Percentiles rank a stretch among this genome's conserved stretches.
Evolutionary conservation across 92 coral and sea anemone species (phyloP).

Genomic region (Isaurus tuberculatus): DNA sequence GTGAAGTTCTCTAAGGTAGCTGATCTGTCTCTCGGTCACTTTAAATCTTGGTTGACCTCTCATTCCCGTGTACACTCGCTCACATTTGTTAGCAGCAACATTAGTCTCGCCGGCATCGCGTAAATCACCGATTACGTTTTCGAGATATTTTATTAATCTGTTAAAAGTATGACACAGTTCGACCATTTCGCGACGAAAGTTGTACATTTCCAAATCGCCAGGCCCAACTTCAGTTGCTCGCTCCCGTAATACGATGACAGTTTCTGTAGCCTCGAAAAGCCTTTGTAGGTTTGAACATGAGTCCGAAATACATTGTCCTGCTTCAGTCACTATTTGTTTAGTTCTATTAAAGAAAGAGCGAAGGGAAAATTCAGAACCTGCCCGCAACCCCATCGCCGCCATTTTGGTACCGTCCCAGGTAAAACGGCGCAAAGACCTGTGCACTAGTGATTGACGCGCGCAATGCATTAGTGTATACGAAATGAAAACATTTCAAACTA

Average conservation of each 20-base stretch:
- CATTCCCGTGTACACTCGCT: constrained; percentile 66
- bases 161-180: background rate
- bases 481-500: background rate
- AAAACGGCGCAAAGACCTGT: constrained; percentile 44
- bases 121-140: constrained; percentile 46
- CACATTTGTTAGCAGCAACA: constrained; percentile 17
- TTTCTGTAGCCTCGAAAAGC: constrained; percentile 75
- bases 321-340: constrained; percentile 65
- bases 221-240: constrained; percentile 2
- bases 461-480: constrained; percentile 59
- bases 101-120: constrained; percentile 26
- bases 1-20: constrained; percentile 51
- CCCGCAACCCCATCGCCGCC: constrained; percentile 63
- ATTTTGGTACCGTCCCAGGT: constrained; percentile 39
- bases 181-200: constrained; percentile 26
- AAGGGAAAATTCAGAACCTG: constrained; percentile 62
- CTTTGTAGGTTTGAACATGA: constrained; percentile 58
- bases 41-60: constrained; percentile 68
- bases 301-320: constrained; percentile 64
- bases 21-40: constrained; percentile 64
- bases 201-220: constrained; percentile 49
- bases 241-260: constrained; percentile 61
- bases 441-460: constrained; percentile 29
- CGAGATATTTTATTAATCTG: constrained; percentile 32
- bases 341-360: constrained; percentile 56